A percentile compares a stretch with the other conserved stretches of the same genome.
Conservation (phyloP, 2,888 invertebrate genomes). For the Mesorhabditis spiculigera region DNA sequence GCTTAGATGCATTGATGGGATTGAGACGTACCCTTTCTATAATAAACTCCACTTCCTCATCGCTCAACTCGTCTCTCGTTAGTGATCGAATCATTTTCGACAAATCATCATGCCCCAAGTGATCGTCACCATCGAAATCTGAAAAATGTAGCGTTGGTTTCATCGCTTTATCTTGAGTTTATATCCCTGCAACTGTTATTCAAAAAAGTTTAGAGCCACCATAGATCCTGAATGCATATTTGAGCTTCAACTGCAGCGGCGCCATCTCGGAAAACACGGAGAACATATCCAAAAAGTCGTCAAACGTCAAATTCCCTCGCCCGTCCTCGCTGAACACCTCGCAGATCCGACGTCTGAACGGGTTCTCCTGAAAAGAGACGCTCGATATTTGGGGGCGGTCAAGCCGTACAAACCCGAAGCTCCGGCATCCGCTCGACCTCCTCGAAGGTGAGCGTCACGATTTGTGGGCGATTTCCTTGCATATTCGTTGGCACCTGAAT, state of each 20-base stretch:
- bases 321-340: conserved; percentile 91
- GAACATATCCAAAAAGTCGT: conserved; percentile 94
- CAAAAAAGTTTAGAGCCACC: conserved; percentile 64
- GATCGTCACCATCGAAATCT: conserved; percentile 92
- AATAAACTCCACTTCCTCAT: conserved; percentile 76
- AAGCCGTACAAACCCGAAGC: conserved; percentile 70
- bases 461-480: conserved; percentile 83
- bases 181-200: background rate
- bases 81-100: conserved; percentile 79
- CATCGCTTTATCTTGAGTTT: background rate
- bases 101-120: conserved; percentile 80
- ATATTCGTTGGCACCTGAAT: conserved; percentile 72
- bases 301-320: conserved; percentile 83
- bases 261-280: conserved; percentile 96
- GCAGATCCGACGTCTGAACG: conserved; percentile 88
- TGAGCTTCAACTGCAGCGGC: conserved; percentile 90
- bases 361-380: conserved; percentile 76
- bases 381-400: background rate
- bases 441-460: conserved; percentile 80
- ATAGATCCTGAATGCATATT: conserved; percentile 94
- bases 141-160: conserved; percentile 30
- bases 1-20: conserved; percentile 8
- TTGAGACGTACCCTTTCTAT: conserved; percentile 63
- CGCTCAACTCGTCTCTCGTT: conserved; percentile 78
- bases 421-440: conserved; percentile 87